phyloP scores from a whole-genome alignment of 2,113 vertebrate genomes.

The Numenius arquata region DNA sequence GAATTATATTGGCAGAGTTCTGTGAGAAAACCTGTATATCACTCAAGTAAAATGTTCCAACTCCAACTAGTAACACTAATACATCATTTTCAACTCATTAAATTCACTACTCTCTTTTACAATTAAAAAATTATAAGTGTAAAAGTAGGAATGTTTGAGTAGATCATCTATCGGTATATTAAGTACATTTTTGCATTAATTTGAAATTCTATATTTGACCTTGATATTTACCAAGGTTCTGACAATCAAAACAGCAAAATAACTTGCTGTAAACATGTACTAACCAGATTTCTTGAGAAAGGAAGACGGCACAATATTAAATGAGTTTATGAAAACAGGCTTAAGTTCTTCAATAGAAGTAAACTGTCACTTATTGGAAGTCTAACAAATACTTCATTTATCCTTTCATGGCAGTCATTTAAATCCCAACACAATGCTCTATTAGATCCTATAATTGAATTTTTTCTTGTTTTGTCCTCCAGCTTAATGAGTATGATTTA shows the following conservation, averaged over 20 bases:
- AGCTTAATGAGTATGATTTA: neutral
- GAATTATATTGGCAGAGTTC: neutral
- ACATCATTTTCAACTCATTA: neutral
- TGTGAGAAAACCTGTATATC: neutral
- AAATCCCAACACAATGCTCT: neutral
- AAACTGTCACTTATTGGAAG: neutral
- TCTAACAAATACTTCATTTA: neutral
- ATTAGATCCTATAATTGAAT: neutral
- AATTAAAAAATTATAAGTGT: conserved; percentile 34
- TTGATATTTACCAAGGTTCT: conserved; percentile 51
- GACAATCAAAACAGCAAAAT: conserved; percentile 34
- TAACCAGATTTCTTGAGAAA: neutral
- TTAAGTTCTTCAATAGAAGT: neutral
- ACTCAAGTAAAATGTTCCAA: neutral
- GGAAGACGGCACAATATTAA: neutral
- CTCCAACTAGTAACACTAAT: neutral
- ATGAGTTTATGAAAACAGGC: neutral
- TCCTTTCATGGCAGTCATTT: neutral
- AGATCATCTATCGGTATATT: conserved; percentile 26
- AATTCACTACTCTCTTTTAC: neutral
- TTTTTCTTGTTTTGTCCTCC: neutral
- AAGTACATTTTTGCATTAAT: conserved; percentile 42
- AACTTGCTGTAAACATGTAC: conserved; percentile 22
- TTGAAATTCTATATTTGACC: conserved; percentile 55
- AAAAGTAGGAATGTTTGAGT: conserved; percentile 42